These are phyloP conservation scores for Syritta pipiens DNA, from an alignment of 2,888 invertebrate species.

Conservation along the genomic window DNA sequence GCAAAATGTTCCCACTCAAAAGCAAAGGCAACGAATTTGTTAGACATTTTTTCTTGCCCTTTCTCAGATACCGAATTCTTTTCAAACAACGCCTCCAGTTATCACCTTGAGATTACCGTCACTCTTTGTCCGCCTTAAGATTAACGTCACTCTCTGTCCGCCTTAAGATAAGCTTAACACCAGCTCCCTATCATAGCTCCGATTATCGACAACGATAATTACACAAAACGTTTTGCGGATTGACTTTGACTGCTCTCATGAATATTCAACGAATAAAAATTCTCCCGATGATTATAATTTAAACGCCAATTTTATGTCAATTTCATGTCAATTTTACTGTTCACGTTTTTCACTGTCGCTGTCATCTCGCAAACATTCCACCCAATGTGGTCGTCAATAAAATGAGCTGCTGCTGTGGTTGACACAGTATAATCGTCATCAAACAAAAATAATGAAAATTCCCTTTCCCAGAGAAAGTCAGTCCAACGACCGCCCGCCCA, in stretches of 20 bases:
- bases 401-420: background rate
- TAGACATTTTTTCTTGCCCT: too few relatives aligned
- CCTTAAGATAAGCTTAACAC: too few relatives aligned
- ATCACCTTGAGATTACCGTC: too few relatives aligned
- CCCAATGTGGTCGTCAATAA: background rate
- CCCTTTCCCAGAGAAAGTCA: too few relatives aligned
- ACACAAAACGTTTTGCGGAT: background rate
- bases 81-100: too few relatives aligned
- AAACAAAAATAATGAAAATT: background rate
- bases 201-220: background rate
- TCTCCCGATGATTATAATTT: background rate
- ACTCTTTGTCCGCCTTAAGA: too few relatives aligned
- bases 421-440: background rate
- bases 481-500: too few relatives aligned
- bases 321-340: slow-evolving; percentile 8
- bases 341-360: background rate
- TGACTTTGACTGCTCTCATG: background rate
- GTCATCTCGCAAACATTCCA: background rate
- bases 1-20: too few relatives aligned
- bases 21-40: too few relatives aligned
- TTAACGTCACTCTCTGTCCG: too few relatives aligned
- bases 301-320: background rate
- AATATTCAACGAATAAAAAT: background rate
- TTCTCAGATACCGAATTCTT: too few relatives aligned
- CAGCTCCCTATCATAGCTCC: background rate